Evolutionary conservation across 1,140 invertebrate species (phyloP).

Genomic region (Leptonema lineaticorne): DNA sequence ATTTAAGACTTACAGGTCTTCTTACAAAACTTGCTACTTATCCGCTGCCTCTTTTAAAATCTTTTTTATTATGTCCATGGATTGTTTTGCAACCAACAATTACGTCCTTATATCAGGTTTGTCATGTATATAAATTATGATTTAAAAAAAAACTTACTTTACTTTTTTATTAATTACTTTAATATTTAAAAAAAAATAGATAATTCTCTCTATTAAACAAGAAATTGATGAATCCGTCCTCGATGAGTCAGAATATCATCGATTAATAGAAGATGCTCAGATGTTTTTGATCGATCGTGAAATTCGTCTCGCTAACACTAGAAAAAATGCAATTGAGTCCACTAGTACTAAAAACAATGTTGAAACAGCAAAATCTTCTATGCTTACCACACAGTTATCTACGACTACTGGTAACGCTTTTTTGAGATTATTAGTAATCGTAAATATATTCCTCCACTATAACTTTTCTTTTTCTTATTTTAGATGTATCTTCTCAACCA

Average conservation of each 20-base stretch:
- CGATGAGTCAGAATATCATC: constrained; percentile 67
- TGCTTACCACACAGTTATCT: constrained; percentile 18
- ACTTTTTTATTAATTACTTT: background rate
- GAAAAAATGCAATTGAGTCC: constrained; percentile 61
- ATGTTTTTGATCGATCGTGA: constrained; percentile 75
- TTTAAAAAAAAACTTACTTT: background rate
- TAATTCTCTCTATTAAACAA: constrained; percentile 80
- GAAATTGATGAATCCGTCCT: constrained; percentile 79
- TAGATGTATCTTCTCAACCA: constrained; percentile 33
- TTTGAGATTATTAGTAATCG: constrained; percentile 28
- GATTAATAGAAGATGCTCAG: constrained; percentile 72
- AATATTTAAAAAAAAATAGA: constrained; percentile 60
- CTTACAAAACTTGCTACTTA: constrained; percentile 84
- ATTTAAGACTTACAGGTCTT: constrained; percentile 85
- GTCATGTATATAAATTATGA: background rate
- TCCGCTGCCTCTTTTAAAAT: constrained; percentile 83
- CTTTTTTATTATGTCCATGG: constrained; percentile 83
- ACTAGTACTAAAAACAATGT: constrained; percentile 36
- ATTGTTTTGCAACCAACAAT: constrained; percentile 87
- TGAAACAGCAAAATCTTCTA: constrained; percentile 13
- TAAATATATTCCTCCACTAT: background rate
- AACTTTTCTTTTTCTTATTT: background rate
- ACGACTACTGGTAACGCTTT: no score
- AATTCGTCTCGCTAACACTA: constrained; percentile 68
- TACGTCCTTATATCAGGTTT: constrained; percentile 85